Percentiles rank a stretch among this genome's conserved stretches.
Evolutionary conservation across 1,140 invertebrate genomes (phyloP).

Genomic region (Saccostrea glomerata): DNA sequence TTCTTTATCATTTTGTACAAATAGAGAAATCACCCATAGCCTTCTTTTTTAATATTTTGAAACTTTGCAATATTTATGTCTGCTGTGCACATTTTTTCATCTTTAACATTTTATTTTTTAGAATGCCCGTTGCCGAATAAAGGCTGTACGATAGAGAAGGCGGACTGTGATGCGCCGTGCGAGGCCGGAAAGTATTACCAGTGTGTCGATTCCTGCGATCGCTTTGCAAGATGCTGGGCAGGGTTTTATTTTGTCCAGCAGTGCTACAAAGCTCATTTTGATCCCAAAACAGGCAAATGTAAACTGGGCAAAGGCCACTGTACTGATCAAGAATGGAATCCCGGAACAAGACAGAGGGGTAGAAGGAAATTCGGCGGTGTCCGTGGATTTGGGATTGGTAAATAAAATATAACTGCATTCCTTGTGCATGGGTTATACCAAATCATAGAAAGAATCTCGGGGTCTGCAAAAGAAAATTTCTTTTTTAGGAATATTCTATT

Average conservation of each 20-base stretch:
- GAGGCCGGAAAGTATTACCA: slow-evolving; percentile 31
- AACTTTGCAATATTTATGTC: too few species aligned
- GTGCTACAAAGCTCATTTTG: slow-evolving; percentile 28
- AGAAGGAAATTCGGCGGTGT: not conserved
- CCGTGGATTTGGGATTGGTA: not conserved
- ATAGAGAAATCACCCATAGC: too few species aligned
- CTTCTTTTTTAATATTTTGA: too few species aligned
- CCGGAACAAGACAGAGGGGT: not conserved
- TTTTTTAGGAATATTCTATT: not conserved
- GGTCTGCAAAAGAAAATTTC: not conserved
- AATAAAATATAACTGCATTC: not conserved
- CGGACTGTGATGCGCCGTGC: slow-evolving; percentile 45
- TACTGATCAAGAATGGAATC: slow-evolving; percentile 36
- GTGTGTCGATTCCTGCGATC: slow-evolving; percentile 38
- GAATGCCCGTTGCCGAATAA: slow-evolving; percentile 41
- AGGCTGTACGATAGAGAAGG: slow-evolving; percentile 19
- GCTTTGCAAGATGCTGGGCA: slow-evolving; percentile 44
- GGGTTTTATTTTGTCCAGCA: slow-evolving; percentile 29
- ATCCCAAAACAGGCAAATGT: not conserved
- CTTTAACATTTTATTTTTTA: slow-evolving; percentile 36
- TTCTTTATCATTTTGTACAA: not conserved
- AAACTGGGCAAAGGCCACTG: slow-evolving; percentile 11
- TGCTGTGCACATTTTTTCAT: not conserved
- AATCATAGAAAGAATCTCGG: not conserved
- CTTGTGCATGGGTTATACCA: not conserved